Percentiles rank a stretch among this genome's conserved stretches.
These are phyloP conservation scores for Dendroctonus ponderosae DNA, from an alignment of 1,140 invertebrate species.

Conservation along the genomic window DNA sequence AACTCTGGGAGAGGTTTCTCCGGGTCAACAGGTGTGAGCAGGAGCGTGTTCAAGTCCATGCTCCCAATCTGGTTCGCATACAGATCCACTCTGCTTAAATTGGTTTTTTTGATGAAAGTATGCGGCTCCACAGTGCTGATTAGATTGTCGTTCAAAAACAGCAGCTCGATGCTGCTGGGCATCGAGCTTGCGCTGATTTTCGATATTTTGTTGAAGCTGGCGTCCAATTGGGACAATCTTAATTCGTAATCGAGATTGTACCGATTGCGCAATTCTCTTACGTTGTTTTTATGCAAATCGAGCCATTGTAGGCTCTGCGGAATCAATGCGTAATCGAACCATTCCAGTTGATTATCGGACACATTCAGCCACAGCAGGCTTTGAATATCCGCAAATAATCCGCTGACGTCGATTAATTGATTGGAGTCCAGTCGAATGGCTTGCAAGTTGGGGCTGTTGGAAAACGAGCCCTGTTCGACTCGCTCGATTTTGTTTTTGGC, in stretches of 20 bases:
- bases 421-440: constrained; percentile 86
- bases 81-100: constrained; percentile 79
- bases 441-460: constrained; percentile 74
- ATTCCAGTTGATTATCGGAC: constrained; percentile 84
- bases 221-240: constrained; percentile 74
- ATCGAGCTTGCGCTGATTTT: constrained; percentile 68
- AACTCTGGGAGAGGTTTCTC: constrained; percentile 74
- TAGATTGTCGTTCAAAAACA: constrained; percentile 81
- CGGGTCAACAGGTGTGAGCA: constrained; percentile 68
- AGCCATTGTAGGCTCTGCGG: constrained; percentile 82
- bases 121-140: constrained; percentile 76
- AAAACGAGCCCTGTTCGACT: constrained; percentile 81
- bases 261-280: constrained; percentile 77
- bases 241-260: constrained; percentile 68
- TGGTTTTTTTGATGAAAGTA: constrained; percentile 79
- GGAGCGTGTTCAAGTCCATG: constrained; percentile 76
- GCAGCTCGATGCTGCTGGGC: constrained; percentile 73
- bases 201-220: constrained; percentile 77
- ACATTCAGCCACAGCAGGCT: constrained; percentile 87
- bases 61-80: constrained; percentile 81
- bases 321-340: constrained; percentile 87
- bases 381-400: constrained; percentile 78
- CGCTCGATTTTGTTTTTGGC: constrained; percentile 79
- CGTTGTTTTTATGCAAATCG: constrained; percentile 86
- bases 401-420: constrained; percentile 78